Evolutionary conservation across 30 jellyfish, hydroid and myxozoan genomes (phyloP).

Genomic region (Aurelia sp.): DNA sequence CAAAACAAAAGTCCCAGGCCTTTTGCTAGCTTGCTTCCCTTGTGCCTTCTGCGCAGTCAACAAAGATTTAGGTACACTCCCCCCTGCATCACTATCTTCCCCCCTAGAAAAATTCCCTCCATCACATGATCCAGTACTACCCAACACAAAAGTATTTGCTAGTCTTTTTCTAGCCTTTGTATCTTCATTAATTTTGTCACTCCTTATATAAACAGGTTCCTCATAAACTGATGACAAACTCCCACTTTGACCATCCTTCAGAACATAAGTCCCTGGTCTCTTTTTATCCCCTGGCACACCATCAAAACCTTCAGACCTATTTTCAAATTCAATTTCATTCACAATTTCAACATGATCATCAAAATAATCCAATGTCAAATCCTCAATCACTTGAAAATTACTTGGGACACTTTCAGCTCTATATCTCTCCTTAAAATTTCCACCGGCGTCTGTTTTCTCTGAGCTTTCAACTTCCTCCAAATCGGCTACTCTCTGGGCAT

Average conservation of each 20-base stretch:
- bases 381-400: constrained; percentile 36
- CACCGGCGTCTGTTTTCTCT: too few relatives aligned
- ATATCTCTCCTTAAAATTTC: too few relatives aligned
- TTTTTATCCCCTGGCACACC: neutral
- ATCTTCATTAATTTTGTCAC: too few relatives aligned
- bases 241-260: neutral
- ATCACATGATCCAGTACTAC: too few relatives aligned
- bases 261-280: constrained; percentile 33
- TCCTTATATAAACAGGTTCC: neutral
- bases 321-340: neutral
- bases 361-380: constrained; percentile 22
- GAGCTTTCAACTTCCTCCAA: neutral
- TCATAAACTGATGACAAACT: neutral
- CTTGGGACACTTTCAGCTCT: constrained; percentile 13
- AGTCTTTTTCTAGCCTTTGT: too few relatives aligned
- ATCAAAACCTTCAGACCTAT: neutral
- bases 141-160: too few relatives aligned
- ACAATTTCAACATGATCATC: neutral
- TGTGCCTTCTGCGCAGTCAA: too few relatives aligned
- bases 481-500: neutral
- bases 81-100: too few relatives aligned
- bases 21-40: neutral
- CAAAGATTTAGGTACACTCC: too few relatives aligned
- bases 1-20: constrained; percentile 40
- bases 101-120: too few relatives aligned